phyloP scores from a whole-genome alignment of 1,140 invertebrate species.

The Brachionus rotundiformis region DNA sequence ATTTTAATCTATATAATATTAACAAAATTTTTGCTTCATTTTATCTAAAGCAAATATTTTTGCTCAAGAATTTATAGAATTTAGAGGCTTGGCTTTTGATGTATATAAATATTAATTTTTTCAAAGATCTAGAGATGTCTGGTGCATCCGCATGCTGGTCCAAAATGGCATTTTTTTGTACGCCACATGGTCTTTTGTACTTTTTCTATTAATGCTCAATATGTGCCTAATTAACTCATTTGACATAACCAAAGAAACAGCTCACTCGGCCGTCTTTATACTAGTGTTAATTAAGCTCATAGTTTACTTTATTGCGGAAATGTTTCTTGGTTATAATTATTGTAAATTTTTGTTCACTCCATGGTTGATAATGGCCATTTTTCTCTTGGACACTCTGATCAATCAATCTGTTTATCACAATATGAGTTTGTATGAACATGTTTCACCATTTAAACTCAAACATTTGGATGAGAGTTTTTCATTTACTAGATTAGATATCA shows the following conservation, averaged over 20 bases:
- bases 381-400: slow-evolving; percentile 23
- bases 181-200: slow-evolving; percentile 39
- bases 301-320: slow-evolving; percentile 12
- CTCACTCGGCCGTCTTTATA: background rate
- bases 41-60: background rate
- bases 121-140: slow-evolving; percentile 15
- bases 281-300: background rate
- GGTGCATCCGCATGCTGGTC: slow-evolving; percentile 39
- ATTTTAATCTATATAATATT: background rate
- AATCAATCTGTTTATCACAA: background rate
- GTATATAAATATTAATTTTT: slow-evolving; percentile 17
- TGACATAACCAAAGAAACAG: background rate
- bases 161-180: slow-evolving; percentile 44
- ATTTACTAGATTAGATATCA: slow-evolving; percentile 12
- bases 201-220: slow-evolving; percentile 35
- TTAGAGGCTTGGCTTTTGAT: background rate
- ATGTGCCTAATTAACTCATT: background rate
- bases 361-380: background rate
- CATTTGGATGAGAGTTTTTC: background rate
- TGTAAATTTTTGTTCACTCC: slow-evolving; percentile 43
- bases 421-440: background rate
- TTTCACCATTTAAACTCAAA: background rate
- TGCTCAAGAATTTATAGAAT: background rate
- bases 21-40: background rate
- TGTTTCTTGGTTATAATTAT: slow-evolving; percentile 26